Evolutionary conservation across 2,888 invertebrate genomes (phyloP).

Genomic region (Taphrorychus bicolor): DNA sequence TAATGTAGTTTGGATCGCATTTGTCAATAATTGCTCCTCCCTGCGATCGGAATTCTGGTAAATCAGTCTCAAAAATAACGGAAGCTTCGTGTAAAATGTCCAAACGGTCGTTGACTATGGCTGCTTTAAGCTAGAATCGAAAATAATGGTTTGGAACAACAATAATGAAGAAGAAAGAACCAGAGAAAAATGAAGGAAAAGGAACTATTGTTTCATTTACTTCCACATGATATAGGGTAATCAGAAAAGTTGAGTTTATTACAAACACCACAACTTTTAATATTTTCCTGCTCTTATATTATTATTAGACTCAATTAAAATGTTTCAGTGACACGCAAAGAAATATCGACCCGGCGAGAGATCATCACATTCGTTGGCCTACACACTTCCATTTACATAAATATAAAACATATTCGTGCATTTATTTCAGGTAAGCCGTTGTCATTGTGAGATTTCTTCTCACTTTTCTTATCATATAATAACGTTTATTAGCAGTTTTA

Average conservation of each 20-base stretch:
- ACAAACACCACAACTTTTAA: too few species aligned
- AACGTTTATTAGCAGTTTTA: background rate
- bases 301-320: background rate
- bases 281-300: background rate
- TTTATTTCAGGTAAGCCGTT: too few species aligned
- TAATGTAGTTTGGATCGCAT: slow-evolving; percentile 65
- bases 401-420: too few species aligned
- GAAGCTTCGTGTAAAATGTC: slow-evolving; percentile 77
- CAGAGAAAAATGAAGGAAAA: background rate
- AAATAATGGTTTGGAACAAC: background rate
- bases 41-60: slow-evolving; percentile 87
- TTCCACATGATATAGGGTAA: too few species aligned
- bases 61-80: slow-evolving; percentile 89
- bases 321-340: background rate
- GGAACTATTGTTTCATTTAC: background rate
- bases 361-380: background rate
- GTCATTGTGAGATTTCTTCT: too few species aligned
- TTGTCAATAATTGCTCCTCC: slow-evolving; percentile 67
- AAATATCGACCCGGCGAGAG: background rate
- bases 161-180: background rate
- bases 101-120: slow-evolving; percentile 78
- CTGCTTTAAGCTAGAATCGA: slow-evolving; percentile 81
- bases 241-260: too few species aligned
- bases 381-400: too few species aligned
- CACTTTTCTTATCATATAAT: too few species aligned